Evolutionary conservation across 2,113 vertebrate genomes (phyloP).

Genomic region (Ailurus styani): DNA sequence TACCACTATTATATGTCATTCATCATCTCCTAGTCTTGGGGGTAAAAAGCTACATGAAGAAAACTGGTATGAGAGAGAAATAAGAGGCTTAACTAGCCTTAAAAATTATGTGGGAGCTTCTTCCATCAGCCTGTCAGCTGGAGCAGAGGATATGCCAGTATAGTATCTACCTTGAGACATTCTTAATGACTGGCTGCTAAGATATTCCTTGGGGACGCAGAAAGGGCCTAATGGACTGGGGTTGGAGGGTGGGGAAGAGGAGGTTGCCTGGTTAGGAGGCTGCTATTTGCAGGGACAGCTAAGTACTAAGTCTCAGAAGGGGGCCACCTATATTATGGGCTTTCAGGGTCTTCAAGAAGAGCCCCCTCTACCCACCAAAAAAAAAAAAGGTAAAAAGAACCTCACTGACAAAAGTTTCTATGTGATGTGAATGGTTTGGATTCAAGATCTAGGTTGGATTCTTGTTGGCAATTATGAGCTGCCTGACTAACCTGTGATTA

Average conservation of each 20-base stretch:
- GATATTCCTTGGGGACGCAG: neutral
- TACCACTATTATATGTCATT: neutral
- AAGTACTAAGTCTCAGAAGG: neutral
- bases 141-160: neutral
- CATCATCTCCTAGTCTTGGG: neutral
- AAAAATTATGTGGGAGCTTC: neutral
- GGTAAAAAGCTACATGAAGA: neutral
- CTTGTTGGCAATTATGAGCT: neutral
- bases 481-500: neutral
- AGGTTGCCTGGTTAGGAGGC: neutral
- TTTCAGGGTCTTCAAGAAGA: slow-evolving; percentile 21
- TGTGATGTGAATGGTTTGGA: neutral
- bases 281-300: neutral
- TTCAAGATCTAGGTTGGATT: neutral
- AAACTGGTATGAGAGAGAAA: neutral
- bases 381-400: neutral
- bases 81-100: slow-evolving; percentile 17
- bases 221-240: neutral
- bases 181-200: slow-evolving; percentile 46
- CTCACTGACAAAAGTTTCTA: neutral
- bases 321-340: neutral
- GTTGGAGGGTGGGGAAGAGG: neutral
- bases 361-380: neutral
- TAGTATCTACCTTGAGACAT: slow-evolving; percentile 30
- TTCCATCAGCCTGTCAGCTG: slow-evolving; percentile 13